A percentile compares a stretch with the other conserved stretches of the same genome.
Conservation (phyloP, 2,113 vertebrate genomes). For the Pygoscelis adeliae region DNA sequence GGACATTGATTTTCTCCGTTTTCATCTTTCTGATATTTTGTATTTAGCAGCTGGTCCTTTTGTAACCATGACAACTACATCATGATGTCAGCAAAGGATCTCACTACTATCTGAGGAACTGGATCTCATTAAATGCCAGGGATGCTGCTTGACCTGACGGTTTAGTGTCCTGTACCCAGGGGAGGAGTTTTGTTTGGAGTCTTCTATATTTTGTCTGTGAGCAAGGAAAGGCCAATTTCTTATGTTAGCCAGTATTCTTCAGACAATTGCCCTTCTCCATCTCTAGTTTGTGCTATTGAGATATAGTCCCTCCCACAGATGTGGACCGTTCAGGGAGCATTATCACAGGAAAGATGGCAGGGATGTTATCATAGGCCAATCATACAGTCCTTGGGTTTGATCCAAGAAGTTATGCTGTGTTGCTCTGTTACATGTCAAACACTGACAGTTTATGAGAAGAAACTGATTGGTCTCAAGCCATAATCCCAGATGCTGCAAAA, state of each 20-base stretch:
- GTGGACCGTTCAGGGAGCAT: not conserved
- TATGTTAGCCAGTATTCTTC: not conserved
- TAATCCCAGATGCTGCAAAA: not conserved
- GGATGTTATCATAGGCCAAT: not conserved
- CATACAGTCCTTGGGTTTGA: not conserved
- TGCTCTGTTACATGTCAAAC: not conserved
- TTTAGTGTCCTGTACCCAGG: not conserved
- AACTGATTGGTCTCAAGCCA: not conserved
- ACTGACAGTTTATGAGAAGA: not conserved
- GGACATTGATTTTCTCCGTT: not conserved
- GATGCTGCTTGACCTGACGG: not conserved
- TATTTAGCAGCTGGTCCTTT: slow-evolving; percentile 22
- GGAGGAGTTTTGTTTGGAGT: not conserved
- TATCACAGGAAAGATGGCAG: not conserved
- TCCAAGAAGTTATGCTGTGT: not conserved
- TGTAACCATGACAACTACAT: slow-evolving; percentile 56
- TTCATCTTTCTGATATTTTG: not conserved
- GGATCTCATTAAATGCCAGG: slow-evolving; percentile 5
- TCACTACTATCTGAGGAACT: not conserved
- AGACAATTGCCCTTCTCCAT: not conserved
- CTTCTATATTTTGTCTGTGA: not conserved
- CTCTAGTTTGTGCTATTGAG: not conserved
- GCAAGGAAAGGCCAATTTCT: not conserved
- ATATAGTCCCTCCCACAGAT: not conserved
- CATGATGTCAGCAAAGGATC: slow-evolving; percentile 13